Base-by-base conservation (phyloP, 1,140 invertebrate genomes). In the Paralvinella palmiformis region DNA sequence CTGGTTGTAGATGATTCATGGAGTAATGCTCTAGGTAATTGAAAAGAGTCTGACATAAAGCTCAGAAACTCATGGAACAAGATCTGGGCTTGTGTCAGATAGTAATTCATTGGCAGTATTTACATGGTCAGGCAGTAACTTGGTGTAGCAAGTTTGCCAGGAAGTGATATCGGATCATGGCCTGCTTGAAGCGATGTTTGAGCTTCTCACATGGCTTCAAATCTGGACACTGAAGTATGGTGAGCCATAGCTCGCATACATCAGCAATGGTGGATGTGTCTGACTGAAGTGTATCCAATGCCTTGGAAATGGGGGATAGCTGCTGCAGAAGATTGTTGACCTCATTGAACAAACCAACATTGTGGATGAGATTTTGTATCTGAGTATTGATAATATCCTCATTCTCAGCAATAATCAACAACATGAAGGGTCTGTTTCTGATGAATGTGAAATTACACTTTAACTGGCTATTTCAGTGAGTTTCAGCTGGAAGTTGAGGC, bases 341-440 rank as follows among this genome's bases (percentile, higher is more conserved):
- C 13, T 64, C 63, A 37, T 66, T 70, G 33, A 68, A 65, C 10
- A 68, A 32, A 24, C 63, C 50, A 55, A 63, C 66, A 27, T 63
- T 41, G 27, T 64, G 50, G 29, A 66, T 67, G 1, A 68, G 44
- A 50, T 50, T 27, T 7, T n/a, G 32, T 17, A 66, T 31, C 24
- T 60, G 3, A 15, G 3, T 48, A 24, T 15, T 24, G 27, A 48
- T 15, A 3, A 13, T 13, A 24, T 48, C 45, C 13, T 48, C 45
- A 13, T 48, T 48, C 15, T 48, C 3, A 13, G 45, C 45, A 4
- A 13, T 24, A 48, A 48, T 15, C 3, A 48, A 24, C 20, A 48
- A 24, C 45, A 48, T 48, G 3, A 4, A 48, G 3, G 45, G 45
- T 48, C 45, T 3, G 45, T 48, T 48, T 13, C 3, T 3, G 27